Conservation (phyloP, 2,888 invertebrate genomes). For the Coronaproctus castanopsis region DNA sequence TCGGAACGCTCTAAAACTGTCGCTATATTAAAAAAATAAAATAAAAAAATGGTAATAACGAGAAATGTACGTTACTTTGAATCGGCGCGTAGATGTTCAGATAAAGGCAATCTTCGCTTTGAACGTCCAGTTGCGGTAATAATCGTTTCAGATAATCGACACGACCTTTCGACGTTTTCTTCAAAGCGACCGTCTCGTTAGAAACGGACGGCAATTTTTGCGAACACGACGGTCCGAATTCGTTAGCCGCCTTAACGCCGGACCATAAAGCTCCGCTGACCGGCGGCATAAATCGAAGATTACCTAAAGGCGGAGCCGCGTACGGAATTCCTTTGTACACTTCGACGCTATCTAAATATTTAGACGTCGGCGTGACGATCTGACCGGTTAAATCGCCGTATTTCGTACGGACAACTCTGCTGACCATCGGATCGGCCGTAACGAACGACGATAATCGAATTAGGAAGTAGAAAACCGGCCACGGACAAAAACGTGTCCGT, state of each 20-base stretch:
- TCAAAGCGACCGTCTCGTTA: conserved; percentile 62
- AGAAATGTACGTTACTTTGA: conserved; percentile 78
- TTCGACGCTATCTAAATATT: conserved; percentile 71
- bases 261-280: conserved; percentile 83
- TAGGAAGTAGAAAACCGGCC: too few species aligned
- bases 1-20: too few species aligned
- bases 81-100: conserved; percentile 91
- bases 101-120: conserved; percentile 92
- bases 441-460: too few species aligned
- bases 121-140: conserved; percentile 67
- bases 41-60: neutral
- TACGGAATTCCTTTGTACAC: conserved; percentile 85
- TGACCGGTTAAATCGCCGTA: conserved; percentile 72
- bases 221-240: conserved; percentile 78
- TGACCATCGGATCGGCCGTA: conserved; percentile 32
- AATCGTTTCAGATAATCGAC: conserved; percentile 72
- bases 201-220: conserved; percentile 70
- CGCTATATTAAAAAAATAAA: too few species aligned
- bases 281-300: conserved; percentile 86
- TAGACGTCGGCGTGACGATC: conserved; percentile 59
- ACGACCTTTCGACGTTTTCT: conserved; percentile 70
- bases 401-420: conserved; percentile 67
- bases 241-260: conserved; percentile 68
- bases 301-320: conserved; percentile 75
- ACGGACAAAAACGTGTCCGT: too few species aligned